phyloP scores from a whole-genome alignment of 2,113 vertebrate genomes.

The Engraulis encrasicolus region DNA sequence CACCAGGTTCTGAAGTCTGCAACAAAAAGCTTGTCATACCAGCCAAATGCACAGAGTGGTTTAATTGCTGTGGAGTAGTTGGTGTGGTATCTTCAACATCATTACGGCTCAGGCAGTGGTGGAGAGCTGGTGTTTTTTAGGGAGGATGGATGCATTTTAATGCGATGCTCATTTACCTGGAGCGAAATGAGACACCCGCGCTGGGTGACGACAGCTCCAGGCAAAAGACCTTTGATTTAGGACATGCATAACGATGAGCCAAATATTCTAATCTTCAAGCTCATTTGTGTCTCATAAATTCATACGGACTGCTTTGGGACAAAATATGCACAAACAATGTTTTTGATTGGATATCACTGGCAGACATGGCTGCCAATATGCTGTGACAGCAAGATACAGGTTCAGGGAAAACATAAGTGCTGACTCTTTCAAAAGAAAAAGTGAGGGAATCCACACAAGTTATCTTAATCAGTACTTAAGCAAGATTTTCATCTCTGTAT shows the following conservation, averaged over 20 bases:
- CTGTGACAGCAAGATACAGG: background rate
- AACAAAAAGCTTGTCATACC: background rate
- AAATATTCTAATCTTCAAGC: slow-evolving; percentile 61
- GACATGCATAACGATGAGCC: slow-evolving; percentile 63
- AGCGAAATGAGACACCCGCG: slow-evolving; percentile 53
- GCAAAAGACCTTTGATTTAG: slow-evolving; percentile 65
- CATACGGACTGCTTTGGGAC: slow-evolving; percentile 7
- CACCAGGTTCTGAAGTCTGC: background rate
- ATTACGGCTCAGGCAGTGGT: background rate
- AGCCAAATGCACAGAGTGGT: background rate
- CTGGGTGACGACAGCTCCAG: slow-evolving; percentile 56
- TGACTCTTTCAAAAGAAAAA: background rate
- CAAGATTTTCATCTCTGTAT: background rate
- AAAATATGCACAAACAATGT: background rate
- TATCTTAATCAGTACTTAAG: background rate
- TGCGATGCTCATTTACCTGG: slow-evolving; percentile 70
- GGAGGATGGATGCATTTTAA: slow-evolving; percentile 40
- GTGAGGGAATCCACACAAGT: background rate
- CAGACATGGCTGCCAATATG: background rate
- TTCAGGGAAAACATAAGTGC: background rate
- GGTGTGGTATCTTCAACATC: background rate
- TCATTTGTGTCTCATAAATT: slow-evolving; percentile 57
- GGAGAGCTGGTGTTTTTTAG: background rate
- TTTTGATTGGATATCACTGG: background rate
- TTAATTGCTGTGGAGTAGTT: background rate